Base-by-base conservation (phyloP, 2,113 vertebrate genomes). In the Anas platyrhynchos region DNA sequence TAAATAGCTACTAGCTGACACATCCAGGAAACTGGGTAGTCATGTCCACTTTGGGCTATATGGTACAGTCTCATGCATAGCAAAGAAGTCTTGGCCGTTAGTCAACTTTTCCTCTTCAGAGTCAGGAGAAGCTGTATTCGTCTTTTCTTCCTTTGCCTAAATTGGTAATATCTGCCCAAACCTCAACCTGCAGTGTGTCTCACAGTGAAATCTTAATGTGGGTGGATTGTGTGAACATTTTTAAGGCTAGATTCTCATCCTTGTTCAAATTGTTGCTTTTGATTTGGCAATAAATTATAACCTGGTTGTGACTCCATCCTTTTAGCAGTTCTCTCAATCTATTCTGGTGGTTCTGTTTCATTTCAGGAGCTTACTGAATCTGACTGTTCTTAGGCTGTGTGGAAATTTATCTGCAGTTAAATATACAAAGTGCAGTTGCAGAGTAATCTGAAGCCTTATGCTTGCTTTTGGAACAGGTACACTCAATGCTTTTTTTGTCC, bases 121-220 rank as follows among this genome's bases (percentile, higher is more conserved):
- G 86, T 85, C 81, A 89, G 78, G 86, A 95, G 69, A 84, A 86
- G 34, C 59, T 13, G 1, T 61, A 41, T 61, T 84, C 38, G 22
- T 91, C 43, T 75, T 88, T 91, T 73, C 43, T 68, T 91, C 66
- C 31, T 87, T 93, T 95, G 67, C 81, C 78, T 95, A 91, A 93
- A 85, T 94, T 95, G 91, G 94, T 85, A 68, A 85, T 91, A 61
- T 92, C 71, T 92, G 61, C 74, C 32, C 62, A 84, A 91, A 91
- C 62, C 55, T 86, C 81, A 91, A 92, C 74, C 89, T 95, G 84
- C 71, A 93, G 17, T 44, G 16, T 72, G 54, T 91, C 74, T 84
- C 1, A 0, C 31, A 69, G 84, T 6, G 78, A 89, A 82, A 68
- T 52, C 77, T 68, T 84, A 65, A n/a, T 7, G 46, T 89, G 78